Percentiles rank a stretch among this genome's conserved stretches.
Conservation (phyloP, 2,113 vertebrate genomes). For the Leucoraja erinaceus region DNA sequence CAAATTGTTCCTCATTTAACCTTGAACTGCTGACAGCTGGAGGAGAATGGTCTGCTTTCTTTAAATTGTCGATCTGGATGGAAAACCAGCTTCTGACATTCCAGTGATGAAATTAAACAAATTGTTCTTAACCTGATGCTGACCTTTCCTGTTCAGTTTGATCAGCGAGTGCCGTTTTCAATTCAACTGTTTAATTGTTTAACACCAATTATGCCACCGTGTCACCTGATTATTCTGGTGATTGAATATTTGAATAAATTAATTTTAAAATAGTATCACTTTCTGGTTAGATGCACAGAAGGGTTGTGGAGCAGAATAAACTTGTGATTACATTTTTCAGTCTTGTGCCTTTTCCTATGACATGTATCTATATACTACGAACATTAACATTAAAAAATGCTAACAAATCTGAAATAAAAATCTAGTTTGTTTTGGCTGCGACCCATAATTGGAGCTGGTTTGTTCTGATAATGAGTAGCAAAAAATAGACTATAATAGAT, state of each 20-base stretch:
- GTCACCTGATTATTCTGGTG: conserved; percentile 20
- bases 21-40: background rate
- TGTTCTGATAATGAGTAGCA: background rate
- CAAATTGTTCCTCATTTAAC: background rate
- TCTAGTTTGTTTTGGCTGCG: background rate
- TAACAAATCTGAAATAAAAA: background rate
- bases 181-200: conserved; percentile 16
- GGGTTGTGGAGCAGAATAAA: conserved; percentile 7
- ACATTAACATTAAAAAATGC: background rate
- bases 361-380: no score
- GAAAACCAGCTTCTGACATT: background rate
- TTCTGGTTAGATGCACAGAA: background rate
- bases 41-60: background rate
- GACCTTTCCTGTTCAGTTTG: conserved; percentile 15
- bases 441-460: background rate
- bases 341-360: background rate
- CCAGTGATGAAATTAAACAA: conserved; percentile 1
- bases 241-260: conserved; percentile 27
- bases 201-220: conserved; percentile 23
- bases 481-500: background rate
- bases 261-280: background rate
- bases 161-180: background rate
- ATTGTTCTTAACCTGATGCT: conserved; percentile 21
- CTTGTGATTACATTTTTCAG: background rate
- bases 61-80: background rate